A percentile compares a stretch with the other conserved stretches of the same genome.
Conservation (phyloP, 2,797 vertebrate species). For the Danio tinwini region DNA sequence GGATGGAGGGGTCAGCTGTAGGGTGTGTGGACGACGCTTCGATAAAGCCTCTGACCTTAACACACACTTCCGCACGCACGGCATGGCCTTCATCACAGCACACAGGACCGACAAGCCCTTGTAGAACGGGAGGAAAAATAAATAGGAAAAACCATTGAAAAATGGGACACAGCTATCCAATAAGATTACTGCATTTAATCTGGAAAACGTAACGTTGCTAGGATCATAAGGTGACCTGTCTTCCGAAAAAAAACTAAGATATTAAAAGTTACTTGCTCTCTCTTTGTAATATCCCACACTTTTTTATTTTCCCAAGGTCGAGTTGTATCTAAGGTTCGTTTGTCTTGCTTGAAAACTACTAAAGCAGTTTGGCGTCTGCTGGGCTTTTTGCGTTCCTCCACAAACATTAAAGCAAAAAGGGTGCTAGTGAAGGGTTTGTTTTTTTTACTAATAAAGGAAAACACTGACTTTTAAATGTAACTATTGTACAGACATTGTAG, state of each 20-base stretch:
- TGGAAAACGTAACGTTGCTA: conserved; percentile 1
- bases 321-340: background rate
- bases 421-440: conserved; percentile 63
- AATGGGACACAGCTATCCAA: conserved; percentile 23
- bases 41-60: conserved; percentile 92
- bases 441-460: conserved; percentile 49
- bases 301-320: conserved; percentile 26
- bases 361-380: background rate
- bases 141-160: background rate
- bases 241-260: conserved; percentile 35
- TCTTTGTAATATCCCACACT: background rate
- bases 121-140: conserved; percentile 56
- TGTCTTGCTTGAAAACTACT: background rate
- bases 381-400: background rate
- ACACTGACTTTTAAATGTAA: conserved; percentile 75
- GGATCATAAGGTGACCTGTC: conserved; percentile 24
- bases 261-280: conserved; percentile 9
- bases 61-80: conserved; percentile 95
- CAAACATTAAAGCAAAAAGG: conserved; percentile 60
- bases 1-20: conserved; percentile 83
- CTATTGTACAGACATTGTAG: conserved; percentile 66
- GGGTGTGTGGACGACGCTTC: conserved; percentile 88
- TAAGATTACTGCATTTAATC: conserved; percentile 27
- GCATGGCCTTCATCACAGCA: conserved; percentile 96
- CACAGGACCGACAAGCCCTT: conserved; percentile 87